phyloP scores from a whole-genome alignment of 2,797 vertebrate species.

The Falco cherrug region DNA sequence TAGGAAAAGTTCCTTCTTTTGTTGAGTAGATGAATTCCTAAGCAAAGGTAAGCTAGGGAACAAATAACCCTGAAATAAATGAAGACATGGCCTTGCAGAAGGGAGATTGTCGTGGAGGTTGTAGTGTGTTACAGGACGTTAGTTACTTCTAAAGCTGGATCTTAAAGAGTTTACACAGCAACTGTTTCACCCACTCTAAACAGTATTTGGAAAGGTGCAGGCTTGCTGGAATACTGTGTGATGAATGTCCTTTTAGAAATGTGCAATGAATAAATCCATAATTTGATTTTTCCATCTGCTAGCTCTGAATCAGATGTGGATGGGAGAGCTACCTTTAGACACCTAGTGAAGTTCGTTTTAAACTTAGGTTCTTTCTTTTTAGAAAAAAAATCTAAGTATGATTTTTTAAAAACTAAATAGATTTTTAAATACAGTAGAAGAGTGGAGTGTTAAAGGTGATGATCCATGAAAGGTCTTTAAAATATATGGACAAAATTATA shows the following conservation, averaged over 20 bases:
- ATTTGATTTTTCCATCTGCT: constrained; percentile 26
- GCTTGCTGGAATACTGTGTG: neutral
- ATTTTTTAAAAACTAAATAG: neutral
- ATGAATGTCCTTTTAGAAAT: constrained; percentile 7
- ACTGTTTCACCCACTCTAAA: neutral
- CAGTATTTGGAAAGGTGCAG: neutral
- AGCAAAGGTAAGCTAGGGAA: constrained; percentile 17
- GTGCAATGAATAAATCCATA: neutral
- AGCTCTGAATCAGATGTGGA: neutral
- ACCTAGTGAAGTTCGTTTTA: neutral
- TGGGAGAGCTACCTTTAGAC: neutral
- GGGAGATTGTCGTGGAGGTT: neutral
- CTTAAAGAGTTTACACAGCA: neutral
- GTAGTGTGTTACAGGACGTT: neutral
- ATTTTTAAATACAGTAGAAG: neutral
- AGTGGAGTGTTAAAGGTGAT: neutral
- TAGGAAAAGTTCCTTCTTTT: constrained; percentile 46
- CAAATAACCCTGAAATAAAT: neutral
- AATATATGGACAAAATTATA: neutral
- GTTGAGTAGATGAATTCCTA: constrained; percentile 13
- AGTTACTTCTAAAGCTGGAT: neutral
- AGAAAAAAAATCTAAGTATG: neutral
- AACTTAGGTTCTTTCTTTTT: neutral
- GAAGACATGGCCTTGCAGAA: neutral
- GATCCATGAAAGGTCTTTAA: neutral